Evolutionary conservation across 2,888 invertebrate species (phyloP).

Genomic region (Dione vanillae): DNA sequence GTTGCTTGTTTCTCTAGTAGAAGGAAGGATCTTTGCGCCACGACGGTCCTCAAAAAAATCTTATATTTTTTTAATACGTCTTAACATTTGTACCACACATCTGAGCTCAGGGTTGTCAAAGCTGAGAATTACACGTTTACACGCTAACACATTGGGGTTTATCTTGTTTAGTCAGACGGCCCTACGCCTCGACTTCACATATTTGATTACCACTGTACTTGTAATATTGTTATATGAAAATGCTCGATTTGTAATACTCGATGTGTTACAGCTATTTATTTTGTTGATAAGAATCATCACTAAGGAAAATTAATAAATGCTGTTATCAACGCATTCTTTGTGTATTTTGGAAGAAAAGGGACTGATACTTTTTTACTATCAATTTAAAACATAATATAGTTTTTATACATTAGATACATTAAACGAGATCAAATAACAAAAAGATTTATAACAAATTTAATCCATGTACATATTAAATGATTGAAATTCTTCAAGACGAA

Average conservation of each 20-base stretch:
- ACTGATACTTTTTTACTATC: too few relatives aligned
- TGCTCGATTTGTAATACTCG: neutral
- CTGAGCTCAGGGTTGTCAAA: constrained; percentile 64
- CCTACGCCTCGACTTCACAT: constrained; percentile 61
- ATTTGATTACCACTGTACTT: constrained; percentile 78
- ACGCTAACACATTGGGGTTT: constrained; percentile 66
- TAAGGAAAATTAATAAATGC: neutral
- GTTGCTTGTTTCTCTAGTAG: too few relatives aligned
- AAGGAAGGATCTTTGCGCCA: too few relatives aligned
- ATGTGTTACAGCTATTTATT: neutral
- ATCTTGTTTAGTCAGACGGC: constrained; percentile 77
- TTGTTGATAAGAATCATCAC: neutral
- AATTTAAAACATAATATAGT: too few relatives aligned
- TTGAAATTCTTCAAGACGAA: too few relatives aligned
- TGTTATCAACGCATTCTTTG: neutral
- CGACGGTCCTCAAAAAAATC: too few relatives aligned
- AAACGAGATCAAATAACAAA: too few relatives aligned
- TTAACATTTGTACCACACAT: constrained; percentile 37
- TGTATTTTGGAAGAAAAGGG: neutral
- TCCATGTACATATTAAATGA: too few relatives aligned
- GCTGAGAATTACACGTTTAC: constrained; percentile 59
- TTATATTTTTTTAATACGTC: neutral
- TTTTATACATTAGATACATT: too few relatives aligned
- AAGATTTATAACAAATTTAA: too few relatives aligned
- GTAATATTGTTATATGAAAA: constrained; percentile 70